A percentile compares a stretch with the other conserved stretches of the same genome.
These are phyloP conservation scores for Tarsius wallacei DNA, from an alignment of 2,797 vertebrate species.

Conservation along the genomic window DNA sequence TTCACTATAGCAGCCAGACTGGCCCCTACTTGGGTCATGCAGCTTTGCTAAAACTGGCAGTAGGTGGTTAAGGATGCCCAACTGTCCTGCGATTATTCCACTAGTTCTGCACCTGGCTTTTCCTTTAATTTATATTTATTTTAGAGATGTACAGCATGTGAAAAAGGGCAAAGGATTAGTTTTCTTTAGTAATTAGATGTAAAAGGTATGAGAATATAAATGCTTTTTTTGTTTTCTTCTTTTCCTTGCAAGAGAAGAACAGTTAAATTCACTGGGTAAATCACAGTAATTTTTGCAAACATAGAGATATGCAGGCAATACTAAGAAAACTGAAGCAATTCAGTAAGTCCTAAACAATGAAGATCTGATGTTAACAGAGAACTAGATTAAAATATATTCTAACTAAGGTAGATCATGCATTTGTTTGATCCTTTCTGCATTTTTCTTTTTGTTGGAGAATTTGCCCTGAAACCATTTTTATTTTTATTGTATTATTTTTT, in stretches of 20 bases:
- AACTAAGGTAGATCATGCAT: constrained; percentile 16
- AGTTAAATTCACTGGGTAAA: constrained; percentile 37
- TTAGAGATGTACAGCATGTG: not conserved
- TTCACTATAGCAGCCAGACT: not conserved
- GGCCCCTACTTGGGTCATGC: not conserved
- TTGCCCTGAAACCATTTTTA: constrained; percentile 38
- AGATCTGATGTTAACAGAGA: constrained; percentile 66
- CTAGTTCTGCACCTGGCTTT: not conserved
- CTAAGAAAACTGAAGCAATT: constrained; percentile 61
- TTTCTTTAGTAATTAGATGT: not conserved
- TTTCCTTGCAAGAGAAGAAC: not conserved
- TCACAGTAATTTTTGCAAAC: constrained; percentile 73
- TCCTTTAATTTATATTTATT: not conserved
- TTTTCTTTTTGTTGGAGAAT: constrained; percentile 19
- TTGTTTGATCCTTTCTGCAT: constrained; percentile 1
- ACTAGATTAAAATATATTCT: not conserved
- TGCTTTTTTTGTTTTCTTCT: not conserved
- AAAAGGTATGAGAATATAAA: not conserved
- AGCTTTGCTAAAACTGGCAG: not conserved
- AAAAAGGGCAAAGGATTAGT: not conserved
- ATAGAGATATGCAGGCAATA: not conserved
- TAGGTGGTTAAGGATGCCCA: accelerated
- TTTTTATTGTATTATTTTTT: constrained; percentile 33
- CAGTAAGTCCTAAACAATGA: constrained; percentile 36
- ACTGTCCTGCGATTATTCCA: too few relatives aligned